A percentile compares a stretch with the other conserved stretches of the same genome.
phyloP scores from a whole-genome alignment of 2,797 vertebrate genomes.

The Staurois parvus region DNA sequence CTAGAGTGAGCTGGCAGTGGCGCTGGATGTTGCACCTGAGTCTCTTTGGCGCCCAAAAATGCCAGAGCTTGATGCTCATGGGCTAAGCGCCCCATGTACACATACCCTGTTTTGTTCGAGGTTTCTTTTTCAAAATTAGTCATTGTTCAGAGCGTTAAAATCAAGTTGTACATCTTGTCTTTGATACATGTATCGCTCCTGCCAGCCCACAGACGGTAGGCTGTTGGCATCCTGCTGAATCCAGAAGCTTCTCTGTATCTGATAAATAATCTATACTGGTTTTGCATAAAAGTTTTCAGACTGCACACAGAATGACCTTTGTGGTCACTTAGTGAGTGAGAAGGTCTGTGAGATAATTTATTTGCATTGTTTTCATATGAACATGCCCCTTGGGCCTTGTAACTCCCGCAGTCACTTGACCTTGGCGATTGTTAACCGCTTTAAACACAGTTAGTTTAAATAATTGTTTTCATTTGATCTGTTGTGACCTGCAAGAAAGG shows the following conservation, averaged over 20 bases:
- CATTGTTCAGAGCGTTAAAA: too few relatives aligned
- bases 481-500: constrained; percentile 72
- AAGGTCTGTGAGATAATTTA: constrained; percentile 79
- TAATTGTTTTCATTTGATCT: constrained; percentile 86
- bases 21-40: too few relatives aligned
- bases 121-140: too few relatives aligned
- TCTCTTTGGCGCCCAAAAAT: too few relatives aligned
- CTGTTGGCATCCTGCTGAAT: constrained; percentile 24
- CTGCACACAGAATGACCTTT: constrained; percentile 75
- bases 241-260: constrained; percentile 57
- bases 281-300: constrained; percentile 75
- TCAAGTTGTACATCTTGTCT: too few relatives aligned
- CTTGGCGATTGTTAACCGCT: constrained; percentile 80
- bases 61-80: too few relatives aligned
- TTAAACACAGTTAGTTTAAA: constrained; percentile 85
- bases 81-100: too few relatives aligned
- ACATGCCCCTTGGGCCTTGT: constrained; percentile 80
- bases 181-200: neutral
- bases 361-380: constrained; percentile 85
- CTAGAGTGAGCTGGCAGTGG: too few relatives aligned
- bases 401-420: constrained; percentile 83
- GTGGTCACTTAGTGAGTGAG: constrained; percentile 83
- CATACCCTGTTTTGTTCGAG: too few relatives aligned
- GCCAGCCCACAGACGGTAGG: neutral
- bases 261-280: constrained; percentile 79